Base-by-base conservation (phyloP, 1,140 invertebrate species). In the Dreissena polymorpha region DNA sequence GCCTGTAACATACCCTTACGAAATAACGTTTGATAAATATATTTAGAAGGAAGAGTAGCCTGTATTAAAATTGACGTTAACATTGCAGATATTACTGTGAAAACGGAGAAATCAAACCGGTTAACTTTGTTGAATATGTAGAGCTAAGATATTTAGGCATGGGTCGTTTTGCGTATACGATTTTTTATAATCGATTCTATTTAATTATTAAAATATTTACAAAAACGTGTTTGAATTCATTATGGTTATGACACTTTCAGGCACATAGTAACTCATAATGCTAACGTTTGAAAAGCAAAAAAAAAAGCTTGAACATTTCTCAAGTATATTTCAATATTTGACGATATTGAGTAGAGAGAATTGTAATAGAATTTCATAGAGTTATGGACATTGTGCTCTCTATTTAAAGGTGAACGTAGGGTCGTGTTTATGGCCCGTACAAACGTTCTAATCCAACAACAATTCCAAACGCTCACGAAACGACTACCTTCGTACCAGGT, bases 391-490 rank as follows among this genome's bases (percentile, higher is more conserved):
- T 21, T n/a, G 23, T 63, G 23, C 10, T n/a, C 27, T n/a, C 68
- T 23, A 51, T 76, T 25, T 68, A 0, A 16, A 77, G 73, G 60
- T 27, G 49, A 67, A 51, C 50, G 65, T 21, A 87, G 87, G 77
- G 87, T 89, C 8, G 87, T 87, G 10, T 91, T 93, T 50, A 75
- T 93, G 74, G 91, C 92, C 0, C 87, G 86, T 27, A 92, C 88
- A 21, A 88, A 89, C 3, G 72, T 84, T n/a, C 86, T 93, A n/a
- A 88, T 92, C 10, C 82, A 87, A 16, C 92, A 93, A 76, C 92
- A 93, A 68, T 39, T 39, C 39, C 39, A 39, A 39, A 39, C 39
- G 39, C 39, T 39, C 8, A 39, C 39, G 39, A 39, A 2, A 39
- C 2, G 39, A 39, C 39, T 39, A 65, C 63, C 63, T 23, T 23